Percentiles rank a stretch among this genome's conserved stretches.
These are phyloP conservation scores for Panopea generosa DNA, from an alignment of 2,888 invertebrate species.

Conservation along the genomic window DNA sequence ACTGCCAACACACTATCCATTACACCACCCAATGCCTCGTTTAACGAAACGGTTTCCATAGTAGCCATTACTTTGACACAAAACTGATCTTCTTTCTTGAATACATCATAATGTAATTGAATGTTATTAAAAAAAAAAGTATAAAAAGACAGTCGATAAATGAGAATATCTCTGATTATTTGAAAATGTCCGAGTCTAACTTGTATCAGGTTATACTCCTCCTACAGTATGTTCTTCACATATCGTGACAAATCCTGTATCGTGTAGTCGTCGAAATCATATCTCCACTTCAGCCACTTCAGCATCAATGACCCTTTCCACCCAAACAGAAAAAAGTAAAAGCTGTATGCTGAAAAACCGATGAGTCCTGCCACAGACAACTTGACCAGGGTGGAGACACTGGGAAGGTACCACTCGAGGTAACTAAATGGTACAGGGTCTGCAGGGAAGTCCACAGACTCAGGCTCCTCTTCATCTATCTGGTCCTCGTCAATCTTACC, in stretches of 20 bases:
- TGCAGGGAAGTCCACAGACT: conserved; percentile 54
- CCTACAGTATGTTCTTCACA: too few relatives aligned
- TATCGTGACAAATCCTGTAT: conserved; percentile 31
- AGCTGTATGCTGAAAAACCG: conserved; percentile 33
- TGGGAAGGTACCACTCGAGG: conserved; percentile 51
- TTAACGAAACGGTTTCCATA: too few relatives aligned
- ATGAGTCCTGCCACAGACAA: conserved; percentile 18
- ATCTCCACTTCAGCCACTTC: conserved; percentile 48
- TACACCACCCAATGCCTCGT: too few relatives aligned
- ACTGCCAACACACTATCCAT: too few relatives aligned
- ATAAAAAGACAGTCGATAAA: too few relatives aligned
- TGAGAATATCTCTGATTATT: too few relatives aligned
- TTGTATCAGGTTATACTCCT: too few relatives aligned
- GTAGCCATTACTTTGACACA: too few relatives aligned
- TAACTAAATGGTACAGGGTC: conserved; percentile 26
- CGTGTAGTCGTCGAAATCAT: conserved; percentile 46
- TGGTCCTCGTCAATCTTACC: conserved; percentile 72
- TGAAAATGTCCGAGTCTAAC: too few relatives aligned
- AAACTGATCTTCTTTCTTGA: too few relatives aligned
- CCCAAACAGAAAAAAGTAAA: conserved; percentile 44
- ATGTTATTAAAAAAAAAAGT: too few relatives aligned
- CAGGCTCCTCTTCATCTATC: conserved; percentile 78
- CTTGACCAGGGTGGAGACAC: conserved; percentile 35
- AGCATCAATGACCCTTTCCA: conserved; percentile 49
- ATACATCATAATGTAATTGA: too few relatives aligned